Base-by-base conservation (phyloP, 2,797 vertebrate species). In the Hylomyscus alleni region DNA sequence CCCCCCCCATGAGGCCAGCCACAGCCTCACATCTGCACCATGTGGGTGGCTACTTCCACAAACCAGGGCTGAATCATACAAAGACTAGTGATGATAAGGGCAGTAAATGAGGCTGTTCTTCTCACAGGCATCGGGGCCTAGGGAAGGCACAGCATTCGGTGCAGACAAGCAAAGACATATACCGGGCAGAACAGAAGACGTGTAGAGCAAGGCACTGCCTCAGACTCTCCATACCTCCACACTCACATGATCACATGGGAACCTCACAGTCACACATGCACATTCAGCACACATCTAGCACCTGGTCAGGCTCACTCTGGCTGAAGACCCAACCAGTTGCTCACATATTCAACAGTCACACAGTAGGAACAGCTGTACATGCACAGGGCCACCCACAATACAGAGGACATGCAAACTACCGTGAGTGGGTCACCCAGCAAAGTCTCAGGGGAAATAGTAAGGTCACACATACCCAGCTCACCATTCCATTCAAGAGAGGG, bases 131-230 rank as follows among this genome's bases (percentile, higher is more conserved):
- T 34, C 47, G 5, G 1, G 20, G 19, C 12, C 54, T 34, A 1
- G 34, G n/a, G 44, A 89, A 31, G 9, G 3, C 22, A 34, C n/a
- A 15, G 80, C 2, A 0, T 1, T 0, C 75, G 3, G 0, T 0
- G 3, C 7, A 58, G 52, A 47, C 2, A 76, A 76, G 34, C 14
- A 22, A 40, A 56, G 86, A 40, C 54, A 47, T 54, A 29, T 44
- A n/a, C 62, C 44, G 24, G 20, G 47, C 44, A 87, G 13, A 37
- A 50, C 6, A 22, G 47, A 26, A 40, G 34, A 40, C n/a, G 17
- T 54, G 31, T 9, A 88, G 72, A 76, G 17, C 69, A 76, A 56
- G 26, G 6, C 52, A 56, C 24, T 40, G 69, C 54, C 37, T 76
- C 37, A n/a, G 37, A 60, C 11, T 20, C 52, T 40, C 4, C 12